These are phyloP conservation scores for Gnathonemus longibarbis DNA, from an alignment of 2,113 vertebrate genomes.

Conservation along the genomic window DNA sequence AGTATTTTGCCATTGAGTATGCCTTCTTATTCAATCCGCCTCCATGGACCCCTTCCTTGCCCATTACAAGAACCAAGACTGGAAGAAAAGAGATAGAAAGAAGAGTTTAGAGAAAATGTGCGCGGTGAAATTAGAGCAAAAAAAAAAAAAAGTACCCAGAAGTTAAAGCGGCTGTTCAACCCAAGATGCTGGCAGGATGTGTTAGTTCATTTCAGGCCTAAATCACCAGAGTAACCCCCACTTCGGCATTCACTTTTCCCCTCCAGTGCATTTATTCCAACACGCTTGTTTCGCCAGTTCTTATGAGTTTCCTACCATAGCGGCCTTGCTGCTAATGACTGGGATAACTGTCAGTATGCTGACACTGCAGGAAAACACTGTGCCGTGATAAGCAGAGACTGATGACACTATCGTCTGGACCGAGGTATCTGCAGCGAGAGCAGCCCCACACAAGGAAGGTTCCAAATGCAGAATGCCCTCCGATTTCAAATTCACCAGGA, in stretches of 20 bases:
- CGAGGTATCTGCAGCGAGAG: not conserved
- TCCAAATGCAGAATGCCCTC: not conserved
- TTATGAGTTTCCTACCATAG: conserved; percentile 65
- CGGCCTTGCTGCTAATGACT: not conserved
- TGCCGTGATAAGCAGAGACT: not conserved
- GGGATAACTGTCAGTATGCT: not conserved
- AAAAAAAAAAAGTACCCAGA: conserved; percentile 39
- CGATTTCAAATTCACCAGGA: not conserved
- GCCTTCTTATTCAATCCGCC: conserved; percentile 97
- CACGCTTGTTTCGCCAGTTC: not conserved
- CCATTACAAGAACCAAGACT: conserved; percentile 72
- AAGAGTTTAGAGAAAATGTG: conserved; percentile 7
- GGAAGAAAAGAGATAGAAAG: conserved; percentile 33
- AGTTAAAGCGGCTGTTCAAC: not conserved
- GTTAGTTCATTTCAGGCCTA: conserved; percentile 17
- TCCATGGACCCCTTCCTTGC: conserved; percentile 97
- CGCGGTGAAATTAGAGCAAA: conserved; percentile 19
- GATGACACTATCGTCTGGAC: not conserved
- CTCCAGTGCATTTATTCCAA: not conserved
- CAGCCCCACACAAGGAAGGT: not conserved
- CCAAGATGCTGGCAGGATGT: conserved; percentile 20
- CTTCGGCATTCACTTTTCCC: not conserved
- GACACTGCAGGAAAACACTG: not conserved
- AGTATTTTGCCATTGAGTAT: conserved; percentile 94
- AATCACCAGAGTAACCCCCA: not conserved